Percentiles rank a stretch among this genome's conserved stretches.
Evolutionary conservation across 2,797 vertebrate genomes (phyloP).

Genomic region (Lateolabrax maculatus): DNA sequence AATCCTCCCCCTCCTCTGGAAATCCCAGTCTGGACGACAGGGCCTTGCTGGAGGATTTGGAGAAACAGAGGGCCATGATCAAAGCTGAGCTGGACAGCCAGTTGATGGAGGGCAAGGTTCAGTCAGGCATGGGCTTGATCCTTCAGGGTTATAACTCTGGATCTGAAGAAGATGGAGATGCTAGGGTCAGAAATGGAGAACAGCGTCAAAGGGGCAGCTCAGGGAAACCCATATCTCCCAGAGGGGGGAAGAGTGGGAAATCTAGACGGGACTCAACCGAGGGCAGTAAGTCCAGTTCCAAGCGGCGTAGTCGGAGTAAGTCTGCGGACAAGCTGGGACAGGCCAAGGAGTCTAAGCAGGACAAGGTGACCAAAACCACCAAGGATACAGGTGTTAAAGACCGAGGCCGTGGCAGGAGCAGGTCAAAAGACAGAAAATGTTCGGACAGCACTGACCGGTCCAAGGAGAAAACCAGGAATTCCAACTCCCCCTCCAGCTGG

Average conservation of each 20-base stretch:
- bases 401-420: slow-evolving; percentile 87
- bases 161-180: slow-evolving; percentile 96
- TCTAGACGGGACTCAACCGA: slow-evolving; percentile 91
- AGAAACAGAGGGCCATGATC: slow-evolving; percentile 98
- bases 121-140: slow-evolving; percentile 98
- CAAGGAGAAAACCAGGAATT: slow-evolving; percentile 91
- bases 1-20: slow-evolving; percentile 80
- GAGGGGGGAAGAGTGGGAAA: slow-evolving; percentile 84
- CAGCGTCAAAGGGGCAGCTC: slow-evolving; percentile 85
- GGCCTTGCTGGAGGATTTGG: slow-evolving; percentile 96
- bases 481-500: slow-evolving; percentile 89
- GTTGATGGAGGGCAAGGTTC: slow-evolving; percentile 92
- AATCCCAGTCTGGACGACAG: slow-evolving; percentile 93
- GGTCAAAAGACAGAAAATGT: slow-evolving; percentile 92
- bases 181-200: slow-evolving; percentile 92
- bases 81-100: slow-evolving; percentile 99
- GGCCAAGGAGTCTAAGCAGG: slow-evolving; percentile 90
- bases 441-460: slow-evolving; percentile 90
- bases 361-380: slow-evolving; percentile 90
- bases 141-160: slow-evolving; percentile 98
- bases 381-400: slow-evolving; percentile 79
- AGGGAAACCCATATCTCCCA: slow-evolving; percentile 81
- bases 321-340: slow-evolving; percentile 87
- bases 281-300: slow-evolving; percentile 88
- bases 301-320: slow-evolving; percentile 91